Percentiles rank a stretch among this genome's conserved stretches.
phyloP scores from a whole-genome alignment of 2,113 vertebrate genomes.

The Platichthys flesus region DNA sequence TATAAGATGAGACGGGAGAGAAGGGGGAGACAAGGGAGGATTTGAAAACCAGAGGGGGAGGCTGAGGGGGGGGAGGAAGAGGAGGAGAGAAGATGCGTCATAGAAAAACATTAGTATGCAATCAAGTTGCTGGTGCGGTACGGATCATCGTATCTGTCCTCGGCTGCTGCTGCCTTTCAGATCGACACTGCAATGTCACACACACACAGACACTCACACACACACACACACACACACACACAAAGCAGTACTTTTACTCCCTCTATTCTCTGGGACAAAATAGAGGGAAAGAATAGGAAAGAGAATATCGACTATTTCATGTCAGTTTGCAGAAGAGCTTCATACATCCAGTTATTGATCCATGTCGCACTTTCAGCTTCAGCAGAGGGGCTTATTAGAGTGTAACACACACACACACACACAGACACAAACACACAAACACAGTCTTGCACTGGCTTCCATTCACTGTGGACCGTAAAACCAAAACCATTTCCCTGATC shows the following conservation, averaged over 20 bases:
- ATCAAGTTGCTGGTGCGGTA: constrained; percentile 66
- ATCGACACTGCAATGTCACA: constrained; percentile 55
- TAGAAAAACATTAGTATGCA: constrained; percentile 72
- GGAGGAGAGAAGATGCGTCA: constrained; percentile 59
- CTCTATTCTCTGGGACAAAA: constrained; percentile 51
- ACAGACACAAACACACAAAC: too few species aligned
- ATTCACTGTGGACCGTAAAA: too few species aligned
- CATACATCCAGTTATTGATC: constrained; percentile 61
- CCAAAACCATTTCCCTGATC: too few species aligned
- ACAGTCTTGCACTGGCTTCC: too few species aligned
- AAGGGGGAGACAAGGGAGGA: background rate
- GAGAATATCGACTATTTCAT: constrained; percentile 26
- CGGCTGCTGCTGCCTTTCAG: constrained; percentile 60
- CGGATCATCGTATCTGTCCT: constrained; percentile 33
- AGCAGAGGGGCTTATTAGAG: constrained; percentile 54
- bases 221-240: background rate
- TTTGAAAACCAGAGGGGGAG: constrained; percentile 2
- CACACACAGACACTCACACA: background rate
- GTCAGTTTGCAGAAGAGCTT: constrained; percentile 42
- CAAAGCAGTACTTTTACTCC: constrained; percentile 9
- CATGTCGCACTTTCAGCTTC: constrained; percentile 38
- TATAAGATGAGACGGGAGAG: constrained; percentile 24
- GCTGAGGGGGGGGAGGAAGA: constrained; percentile 38
- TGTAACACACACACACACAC: background rate
- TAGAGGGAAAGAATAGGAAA: constrained; percentile 13